Evolutionary conservation across 2,113 vertebrate species (phyloP).

Genomic region (Labeo rohita): DNA sequence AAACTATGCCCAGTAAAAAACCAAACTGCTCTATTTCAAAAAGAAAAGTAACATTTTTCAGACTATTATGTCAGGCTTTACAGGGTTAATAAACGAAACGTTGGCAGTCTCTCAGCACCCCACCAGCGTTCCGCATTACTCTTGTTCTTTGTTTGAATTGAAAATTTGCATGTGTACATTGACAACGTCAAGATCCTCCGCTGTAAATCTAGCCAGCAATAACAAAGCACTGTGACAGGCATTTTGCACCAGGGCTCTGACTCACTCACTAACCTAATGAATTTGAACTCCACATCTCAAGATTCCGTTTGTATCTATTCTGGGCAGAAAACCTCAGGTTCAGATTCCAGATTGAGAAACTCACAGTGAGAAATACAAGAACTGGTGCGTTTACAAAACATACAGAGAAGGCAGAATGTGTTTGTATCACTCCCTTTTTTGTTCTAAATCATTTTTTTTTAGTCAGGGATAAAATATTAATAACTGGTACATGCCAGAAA

Average conservation of each 20-base stretch:
- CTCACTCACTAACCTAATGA: conserved; percentile 6
- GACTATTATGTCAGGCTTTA: neutral
- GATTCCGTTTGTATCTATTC: conserved; percentile 5
- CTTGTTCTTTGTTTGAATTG: neutral
- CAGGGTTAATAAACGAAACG: neutral
- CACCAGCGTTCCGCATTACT: neutral
- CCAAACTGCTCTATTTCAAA: too few species aligned
- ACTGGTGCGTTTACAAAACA: neutral
- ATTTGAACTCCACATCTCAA: neutral
- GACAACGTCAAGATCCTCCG: neutral
- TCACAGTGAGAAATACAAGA: neutral
- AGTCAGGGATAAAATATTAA: neutral
- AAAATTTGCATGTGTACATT: neutral
- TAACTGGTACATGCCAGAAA: neutral
- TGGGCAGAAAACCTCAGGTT: conserved; percentile 12
- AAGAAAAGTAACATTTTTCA: neutral
- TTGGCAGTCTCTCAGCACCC: neutral
- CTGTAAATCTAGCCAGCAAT: neutral
- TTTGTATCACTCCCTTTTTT: neutral
- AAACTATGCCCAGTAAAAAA: too few species aligned
- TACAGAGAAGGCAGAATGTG: neutral
- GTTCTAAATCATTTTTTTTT: neutral
- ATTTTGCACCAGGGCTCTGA: conserved; percentile 5
- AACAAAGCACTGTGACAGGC: neutral
- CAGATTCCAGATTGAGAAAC: neutral